Conservation (phyloP, 2,113 vertebrate species). For the Macrotis lagotis region DNA sequence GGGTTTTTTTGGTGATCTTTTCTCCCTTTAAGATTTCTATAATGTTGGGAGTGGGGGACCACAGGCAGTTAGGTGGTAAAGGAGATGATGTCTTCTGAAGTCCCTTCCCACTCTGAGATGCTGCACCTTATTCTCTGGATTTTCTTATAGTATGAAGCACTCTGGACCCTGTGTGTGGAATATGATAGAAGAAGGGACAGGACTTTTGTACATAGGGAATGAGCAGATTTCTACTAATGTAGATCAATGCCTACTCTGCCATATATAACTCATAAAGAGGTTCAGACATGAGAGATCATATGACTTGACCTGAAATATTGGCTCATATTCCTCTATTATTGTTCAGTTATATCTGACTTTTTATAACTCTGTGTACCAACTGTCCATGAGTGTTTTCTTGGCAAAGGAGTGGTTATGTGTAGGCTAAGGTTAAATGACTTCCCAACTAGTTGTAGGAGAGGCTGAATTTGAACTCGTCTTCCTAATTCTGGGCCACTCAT, state of each 20-base stretch:
- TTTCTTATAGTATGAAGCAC: background rate
- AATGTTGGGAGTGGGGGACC: background rate
- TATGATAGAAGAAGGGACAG: background rate
- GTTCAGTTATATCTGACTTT: background rate
- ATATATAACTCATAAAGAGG: background rate
- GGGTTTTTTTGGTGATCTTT: background rate
- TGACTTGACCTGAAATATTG: background rate
- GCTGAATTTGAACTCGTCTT: background rate
- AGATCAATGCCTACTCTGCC: background rate
- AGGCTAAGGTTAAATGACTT: background rate
- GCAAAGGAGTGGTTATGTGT: background rate
- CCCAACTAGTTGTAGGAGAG: background rate
- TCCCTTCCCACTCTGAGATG: background rate
- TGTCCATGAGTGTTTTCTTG: background rate
- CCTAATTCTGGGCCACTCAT: background rate
- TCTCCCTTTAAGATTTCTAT: background rate
- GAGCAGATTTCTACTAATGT: background rate
- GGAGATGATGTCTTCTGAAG: background rate
- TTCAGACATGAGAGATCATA: background rate
- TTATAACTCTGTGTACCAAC: background rate
- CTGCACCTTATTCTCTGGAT: background rate
- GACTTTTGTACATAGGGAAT: background rate
- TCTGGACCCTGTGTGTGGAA: background rate
- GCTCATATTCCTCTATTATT: background rate
- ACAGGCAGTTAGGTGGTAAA: background rate